A percentile compares a stretch with the other conserved stretches of the same genome.
Evolutionary conservation across 2,797 vertebrate species (phyloP).

Genomic region (Rhinella marina): DNA sequence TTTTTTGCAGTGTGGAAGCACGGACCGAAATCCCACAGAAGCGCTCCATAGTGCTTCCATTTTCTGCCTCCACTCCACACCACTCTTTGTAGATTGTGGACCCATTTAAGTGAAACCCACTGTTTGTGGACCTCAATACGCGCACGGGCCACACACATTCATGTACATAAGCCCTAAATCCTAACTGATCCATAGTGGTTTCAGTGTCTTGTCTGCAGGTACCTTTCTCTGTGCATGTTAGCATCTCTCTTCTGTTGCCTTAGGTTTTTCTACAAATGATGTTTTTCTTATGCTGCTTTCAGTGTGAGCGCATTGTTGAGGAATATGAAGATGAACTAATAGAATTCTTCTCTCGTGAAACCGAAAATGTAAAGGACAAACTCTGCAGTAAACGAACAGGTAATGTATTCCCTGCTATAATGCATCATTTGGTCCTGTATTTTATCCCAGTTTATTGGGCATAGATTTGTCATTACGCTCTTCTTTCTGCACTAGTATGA

Average conservation of each 20-base stretch:
- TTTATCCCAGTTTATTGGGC: not conserved
- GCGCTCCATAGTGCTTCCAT: too few species aligned
- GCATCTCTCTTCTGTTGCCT: not conserved
- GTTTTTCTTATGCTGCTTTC: slow-evolving; percentile 45
- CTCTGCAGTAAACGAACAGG: slow-evolving; percentile 96
- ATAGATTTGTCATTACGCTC: not conserved
- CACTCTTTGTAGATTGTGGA: too few species aligned
- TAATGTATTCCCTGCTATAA: slow-evolving; percentile 63
- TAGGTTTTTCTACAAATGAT: not conserved
- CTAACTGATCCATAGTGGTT: too few species aligned
- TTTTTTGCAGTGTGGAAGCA: too few species aligned
- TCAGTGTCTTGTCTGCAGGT: not conserved
- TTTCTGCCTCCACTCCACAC: too few species aligned
- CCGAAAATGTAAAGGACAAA: slow-evolving; percentile 91
- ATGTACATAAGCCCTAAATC: too few species aligned
- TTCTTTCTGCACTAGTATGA: not conserved
- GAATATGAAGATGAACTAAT: slow-evolving; percentile 95
- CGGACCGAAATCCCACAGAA: too few species aligned
- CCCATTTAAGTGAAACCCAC: too few species aligned
- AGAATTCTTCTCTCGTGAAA: slow-evolving; percentile 90
- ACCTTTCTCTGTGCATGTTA: not conserved
- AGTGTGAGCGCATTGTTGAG: slow-evolving; percentile 95
- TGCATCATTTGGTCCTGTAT: not conserved
- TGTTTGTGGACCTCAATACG: too few species aligned
- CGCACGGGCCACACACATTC: too few species aligned